Evolutionary conservation across 2,797 vertebrate genomes (phyloP).

Genomic region (Cercopithecus diana): DNA sequence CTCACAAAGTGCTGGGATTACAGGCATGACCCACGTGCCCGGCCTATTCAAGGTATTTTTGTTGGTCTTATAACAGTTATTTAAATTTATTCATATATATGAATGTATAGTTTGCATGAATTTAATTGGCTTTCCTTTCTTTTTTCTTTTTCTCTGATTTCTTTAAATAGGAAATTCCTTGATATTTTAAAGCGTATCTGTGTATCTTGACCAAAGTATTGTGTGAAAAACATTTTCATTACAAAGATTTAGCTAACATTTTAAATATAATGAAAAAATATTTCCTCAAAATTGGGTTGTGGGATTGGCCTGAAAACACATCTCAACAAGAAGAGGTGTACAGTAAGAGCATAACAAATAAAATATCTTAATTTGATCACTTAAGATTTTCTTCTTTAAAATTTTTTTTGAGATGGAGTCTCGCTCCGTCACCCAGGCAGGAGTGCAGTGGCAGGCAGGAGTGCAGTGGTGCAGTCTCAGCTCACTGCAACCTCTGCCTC

Average conservation of each 20-base stretch:
- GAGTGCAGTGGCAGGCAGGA: too few relatives aligned
- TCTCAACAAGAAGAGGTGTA: conserved; percentile 12
- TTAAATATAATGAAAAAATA: conserved; percentile 29
- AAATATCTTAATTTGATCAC: background rate
- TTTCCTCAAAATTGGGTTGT: conserved; percentile 2
- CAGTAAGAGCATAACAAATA: background rate
- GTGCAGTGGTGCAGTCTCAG: too few relatives aligned
- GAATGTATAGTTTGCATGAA: background rate
- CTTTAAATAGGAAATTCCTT: background rate
- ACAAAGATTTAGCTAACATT: background rate
- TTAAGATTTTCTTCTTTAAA: background rate
- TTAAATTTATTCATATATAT: background rate
- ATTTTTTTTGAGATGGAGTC: too few relatives aligned
- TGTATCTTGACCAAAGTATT: conserved; percentile 15
- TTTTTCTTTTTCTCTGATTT: background rate
- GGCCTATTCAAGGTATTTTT: background rate
- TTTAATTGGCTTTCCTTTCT: conserved; percentile 46
- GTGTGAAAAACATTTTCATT: conserved; percentile 46
- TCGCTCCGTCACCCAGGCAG: too few relatives aligned
- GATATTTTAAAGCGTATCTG: conserved; percentile 23
- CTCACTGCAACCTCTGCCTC: too few relatives aligned
- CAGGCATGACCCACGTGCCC: too few relatives aligned
- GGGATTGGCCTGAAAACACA: background rate
- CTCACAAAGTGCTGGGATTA: too few relatives aligned
- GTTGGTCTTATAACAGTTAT: background rate